Base-by-base conservation (phyloP, 2,113 vertebrate species). In the Craseonycteris thonglongyai region DNA sequence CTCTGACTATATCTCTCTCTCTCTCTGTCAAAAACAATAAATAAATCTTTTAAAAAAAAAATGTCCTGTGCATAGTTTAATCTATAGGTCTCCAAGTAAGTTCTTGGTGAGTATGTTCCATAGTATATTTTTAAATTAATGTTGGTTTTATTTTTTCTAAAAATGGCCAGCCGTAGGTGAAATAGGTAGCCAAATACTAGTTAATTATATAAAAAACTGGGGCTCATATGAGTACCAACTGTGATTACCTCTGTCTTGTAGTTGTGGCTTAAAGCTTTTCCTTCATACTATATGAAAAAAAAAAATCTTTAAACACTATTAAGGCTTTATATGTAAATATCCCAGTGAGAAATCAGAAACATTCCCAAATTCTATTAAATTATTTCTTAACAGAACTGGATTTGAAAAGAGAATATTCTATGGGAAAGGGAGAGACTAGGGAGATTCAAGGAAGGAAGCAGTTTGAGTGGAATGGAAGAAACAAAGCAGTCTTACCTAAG, bases 1-100 rank as follows among this genome's bases (percentile, higher is more conserved):
- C n/a, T n/a, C n/a, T n/a, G n/a, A n/a, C n/a, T n/a, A n/a, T n/a
- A n/a, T n/a, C n/a, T n/a, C n/a, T n/a, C n/a, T n/a, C n/a, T n/a
- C n/a, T n/a, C n/a, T n/a, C n/a, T n/a, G n/a, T n/a, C n/a, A n/a
- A n/a, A n/a, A n/a, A n/a, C n/a, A n/a, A n/a, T n/a, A n/a, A n/a
- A n/a, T n/a, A n/a, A n/a, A n/a, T n/a, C n/a, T n/a, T n/a, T n/a
- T n/a, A n/a, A n/a, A n/a, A n/a, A n/a, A n/a, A n/a, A n/a, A n/a
- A n/a, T n/a, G n/a, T n/a, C n/a, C n/a, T n/a, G n/a, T n/a, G n/a
- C 19, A 40, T 42, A 66, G 30, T 86, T 96, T 93, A 74, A 82
- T 91, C 7, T 89, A 30, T 5, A 91, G 28, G 9, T 84, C 47
- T 81, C 26, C 24, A 93, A 49, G 45, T 88, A 94, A 88, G 24